Percentiles rank a stretch among this genome's conserved stretches.
These are phyloP conservation scores for Alethe diademata DNA, from an alignment of 2,113 vertebrate species.

Conservation along the genomic window DNA sequence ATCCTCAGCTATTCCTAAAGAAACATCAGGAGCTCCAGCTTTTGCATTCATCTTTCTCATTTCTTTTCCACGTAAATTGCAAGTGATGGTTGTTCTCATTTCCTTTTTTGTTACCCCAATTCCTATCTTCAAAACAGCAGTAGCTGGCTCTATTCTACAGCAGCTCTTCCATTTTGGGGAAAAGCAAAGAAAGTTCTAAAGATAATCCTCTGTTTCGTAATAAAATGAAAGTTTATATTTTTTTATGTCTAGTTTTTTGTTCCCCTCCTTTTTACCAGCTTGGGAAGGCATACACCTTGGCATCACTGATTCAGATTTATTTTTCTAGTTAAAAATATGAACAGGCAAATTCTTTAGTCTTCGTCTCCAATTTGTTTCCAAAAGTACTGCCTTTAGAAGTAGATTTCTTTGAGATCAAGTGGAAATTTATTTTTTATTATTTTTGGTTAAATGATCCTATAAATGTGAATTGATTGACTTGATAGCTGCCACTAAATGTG, in stretches of 20 bases:
- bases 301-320: neutral
- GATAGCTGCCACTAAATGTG: neutral
- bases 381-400: neutral
- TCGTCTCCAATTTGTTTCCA: neutral
- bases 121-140: neutral
- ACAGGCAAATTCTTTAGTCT: neutral
- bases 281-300: neutral
- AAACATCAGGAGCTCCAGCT: neutral
- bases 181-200: neutral
- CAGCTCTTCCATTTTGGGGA: neutral
- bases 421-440: neutral
- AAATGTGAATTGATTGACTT: neutral
- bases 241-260: neutral
- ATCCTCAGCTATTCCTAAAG: neutral
- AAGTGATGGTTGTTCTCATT: neutral
- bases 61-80: neutral
- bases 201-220: neutral
- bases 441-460: neutral
- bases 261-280: neutral
- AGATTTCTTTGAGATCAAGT: neutral
- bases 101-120: neutral
- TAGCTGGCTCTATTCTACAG: neutral
- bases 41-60: neutral
- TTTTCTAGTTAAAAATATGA: neutral
- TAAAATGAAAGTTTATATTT: neutral